Percentiles rank a stretch among this genome's conserved stretches.
These are phyloP conservation scores for Pteromalus puparum DNA, from an alignment of 1,140 invertebrate species.

Conservation along the genomic window DNA sequence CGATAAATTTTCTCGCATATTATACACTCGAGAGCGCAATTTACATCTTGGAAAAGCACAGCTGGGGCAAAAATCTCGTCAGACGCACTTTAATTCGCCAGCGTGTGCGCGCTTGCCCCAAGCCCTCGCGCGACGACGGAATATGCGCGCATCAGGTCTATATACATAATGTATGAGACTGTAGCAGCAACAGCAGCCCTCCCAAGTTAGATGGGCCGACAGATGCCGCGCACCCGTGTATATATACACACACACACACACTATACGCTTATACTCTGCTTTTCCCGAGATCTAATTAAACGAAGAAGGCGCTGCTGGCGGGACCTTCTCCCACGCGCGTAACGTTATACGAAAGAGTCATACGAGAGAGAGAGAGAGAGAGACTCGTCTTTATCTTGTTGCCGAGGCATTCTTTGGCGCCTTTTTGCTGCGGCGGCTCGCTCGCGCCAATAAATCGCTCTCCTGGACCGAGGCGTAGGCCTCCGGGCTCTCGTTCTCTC, in stretches of 20 bases:
- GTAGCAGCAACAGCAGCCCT: slow-evolving; percentile 14
- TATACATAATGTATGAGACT: slow-evolving; percentile 48
- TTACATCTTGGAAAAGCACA: too few relatives aligned
- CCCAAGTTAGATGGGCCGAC: slow-evolving; percentile 15
- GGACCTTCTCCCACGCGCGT: slow-evolving; percentile 33
- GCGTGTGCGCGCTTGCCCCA: not conserved
- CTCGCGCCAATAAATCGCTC: slow-evolving; percentile 38
- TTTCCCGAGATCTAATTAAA: slow-evolving; percentile 51
- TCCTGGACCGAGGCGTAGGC: slow-evolving; percentile 32
- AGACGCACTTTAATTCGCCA: slow-evolving; percentile 33
- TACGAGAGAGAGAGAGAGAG: not conserved
- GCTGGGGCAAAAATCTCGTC: not conserved
- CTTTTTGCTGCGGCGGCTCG: not conserved
- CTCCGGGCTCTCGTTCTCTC: slow-evolving; percentile 11
- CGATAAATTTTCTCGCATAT: not conserved
- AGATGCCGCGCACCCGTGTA: slow-evolving; percentile 23
- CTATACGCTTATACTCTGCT: not conserved
- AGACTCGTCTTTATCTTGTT: not conserved
- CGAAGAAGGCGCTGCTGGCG: slow-evolving; percentile 3
- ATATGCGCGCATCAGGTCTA: slow-evolving; percentile 18
- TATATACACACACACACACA: not conserved
- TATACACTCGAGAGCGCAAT: too few relatives aligned
- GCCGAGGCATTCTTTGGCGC: not conserved
- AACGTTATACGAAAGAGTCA: not conserved
- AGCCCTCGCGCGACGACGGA: not conserved